phyloP scores from a whole-genome alignment of 2,113 vertebrate species.

The Carollia perspicillata region DNA sequence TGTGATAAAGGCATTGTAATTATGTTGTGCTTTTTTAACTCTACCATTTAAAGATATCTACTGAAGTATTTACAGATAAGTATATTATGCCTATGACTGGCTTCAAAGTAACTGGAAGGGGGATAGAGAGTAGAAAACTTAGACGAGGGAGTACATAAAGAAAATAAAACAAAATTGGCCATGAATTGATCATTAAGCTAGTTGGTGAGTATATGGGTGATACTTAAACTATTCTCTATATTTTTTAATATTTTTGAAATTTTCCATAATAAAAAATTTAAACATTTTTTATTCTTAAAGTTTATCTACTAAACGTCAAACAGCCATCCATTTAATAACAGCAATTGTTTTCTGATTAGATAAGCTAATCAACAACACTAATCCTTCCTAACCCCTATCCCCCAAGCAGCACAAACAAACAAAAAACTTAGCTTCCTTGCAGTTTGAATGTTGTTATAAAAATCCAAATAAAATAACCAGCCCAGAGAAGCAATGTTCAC shows the following conservation, averaged over 20 bases:
- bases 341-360: conserved; percentile 78
- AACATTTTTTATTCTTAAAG: conserved; percentile 70
- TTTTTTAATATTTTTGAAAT: background rate
- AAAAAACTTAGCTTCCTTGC: background rate
- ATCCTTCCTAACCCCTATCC: conserved; percentile 53
- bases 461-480: conserved; percentile 78
- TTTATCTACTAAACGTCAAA: conserved; percentile 74
- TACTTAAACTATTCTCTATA: conserved; percentile 6
- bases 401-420: conserved; percentile 66
- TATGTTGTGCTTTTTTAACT: background rate
- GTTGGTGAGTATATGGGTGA: background rate
- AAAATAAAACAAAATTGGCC: conserved; percentile 15
- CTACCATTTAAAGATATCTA: background rate
- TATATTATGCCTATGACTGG: background rate
- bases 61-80: conserved; percentile 24
- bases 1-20: background rate
- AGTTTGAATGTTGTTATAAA: conserved; percentile 72
- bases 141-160: background rate
- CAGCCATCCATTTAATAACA: conserved; percentile 76
- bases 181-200: background rate
- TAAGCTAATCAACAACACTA: conserved; percentile 82
- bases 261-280: background rate
- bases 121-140: background rate
- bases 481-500: conserved; percentile 76
- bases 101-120: conserved; percentile 17